These are phyloP conservation scores for Mesorhabditis sp. DNA, from an alignment of 2,888 invertebrate species.

Conservation along the genomic window DNA sequence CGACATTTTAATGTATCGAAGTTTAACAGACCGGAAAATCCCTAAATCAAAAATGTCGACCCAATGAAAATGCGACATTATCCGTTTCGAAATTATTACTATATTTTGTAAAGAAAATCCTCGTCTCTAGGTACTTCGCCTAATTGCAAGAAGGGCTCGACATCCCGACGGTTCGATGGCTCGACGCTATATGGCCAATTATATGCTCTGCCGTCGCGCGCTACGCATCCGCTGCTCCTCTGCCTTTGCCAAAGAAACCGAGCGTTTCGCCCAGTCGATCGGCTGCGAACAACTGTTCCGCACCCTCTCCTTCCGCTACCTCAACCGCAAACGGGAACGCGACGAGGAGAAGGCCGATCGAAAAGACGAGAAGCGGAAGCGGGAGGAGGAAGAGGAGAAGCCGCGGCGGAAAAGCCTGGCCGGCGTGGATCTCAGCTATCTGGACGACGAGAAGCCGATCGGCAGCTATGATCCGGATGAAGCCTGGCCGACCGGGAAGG, in stretches of 20 bases:
- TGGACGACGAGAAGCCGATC: conserved; percentile 17
- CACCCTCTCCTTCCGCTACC: too few species aligned
- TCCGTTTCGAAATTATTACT: too few species aligned
- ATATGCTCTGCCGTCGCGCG: too few species aligned
- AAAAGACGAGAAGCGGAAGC: conserved; percentile 9
- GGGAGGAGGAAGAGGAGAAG: conserved; percentile 5
- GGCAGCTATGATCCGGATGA: conserved; percentile 35
- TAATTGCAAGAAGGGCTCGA: not conserved
- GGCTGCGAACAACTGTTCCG: too few species aligned
- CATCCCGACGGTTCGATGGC: not conserved
- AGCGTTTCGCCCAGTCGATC: too few species aligned
- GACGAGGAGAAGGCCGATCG: not conserved
- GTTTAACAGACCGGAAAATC: too few species aligned
- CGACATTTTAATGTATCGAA: too few species aligned
- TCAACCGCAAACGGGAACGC: not conserved
- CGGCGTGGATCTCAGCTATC: conserved; percentile 15
- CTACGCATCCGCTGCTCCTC: too few species aligned
- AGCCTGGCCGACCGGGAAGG: conserved; percentile 27
- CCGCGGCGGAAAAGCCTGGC: not conserved
- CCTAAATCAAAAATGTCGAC: too few species aligned
- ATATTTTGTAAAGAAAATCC: not conserved
- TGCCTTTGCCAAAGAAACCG: too few species aligned
- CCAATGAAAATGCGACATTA: too few species aligned
- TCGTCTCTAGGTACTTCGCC: not conserved
- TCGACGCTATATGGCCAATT: too few species aligned